These are phyloP conservation scores for Chromoteleia sp. DNA, from an alignment of 2,888 invertebrate species.

Conservation along the genomic window DNA sequence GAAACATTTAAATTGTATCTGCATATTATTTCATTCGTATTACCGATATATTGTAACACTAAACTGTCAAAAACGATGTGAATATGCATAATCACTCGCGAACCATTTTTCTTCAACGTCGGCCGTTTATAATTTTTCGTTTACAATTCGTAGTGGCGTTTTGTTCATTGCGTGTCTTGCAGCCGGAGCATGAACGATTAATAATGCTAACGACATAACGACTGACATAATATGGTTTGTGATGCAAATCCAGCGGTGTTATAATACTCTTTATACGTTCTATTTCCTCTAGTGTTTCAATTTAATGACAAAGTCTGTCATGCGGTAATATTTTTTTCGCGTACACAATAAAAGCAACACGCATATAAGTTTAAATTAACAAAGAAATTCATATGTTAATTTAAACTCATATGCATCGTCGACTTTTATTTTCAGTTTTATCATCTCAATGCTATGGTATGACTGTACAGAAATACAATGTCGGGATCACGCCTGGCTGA, in stretches of 20 bases:
- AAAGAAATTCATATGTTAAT: slow-evolving; percentile 79
- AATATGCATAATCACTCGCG: slow-evolving; percentile 34
- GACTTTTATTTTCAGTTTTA: slow-evolving; percentile 67
- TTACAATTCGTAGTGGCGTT: slow-evolving; percentile 29
- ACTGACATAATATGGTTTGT: slow-evolving; percentile 59
- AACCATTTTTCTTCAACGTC: slow-evolving; percentile 44
- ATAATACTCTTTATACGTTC: slow-evolving; percentile 59
- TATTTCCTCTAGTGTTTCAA: slow-evolving; percentile 65
- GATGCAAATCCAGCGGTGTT: slow-evolving; percentile 54
- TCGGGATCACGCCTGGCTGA: slow-evolving; percentile 79
- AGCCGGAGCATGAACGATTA: slow-evolving; percentile 49
- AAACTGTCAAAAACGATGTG: slow-evolving; percentile 4
- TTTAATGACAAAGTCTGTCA: slow-evolving; percentile 62
- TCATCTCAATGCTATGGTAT: slow-evolving; percentile 76
- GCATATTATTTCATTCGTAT: slow-evolving; percentile 88
- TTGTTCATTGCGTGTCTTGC: slow-evolving; percentile 44
- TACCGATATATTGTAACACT: not conserved
- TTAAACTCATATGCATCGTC: slow-evolving; percentile 72
- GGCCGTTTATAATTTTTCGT: slow-evolving; percentile 37
- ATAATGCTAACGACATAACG: slow-evolving; percentile 53
- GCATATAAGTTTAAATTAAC: slow-evolving; percentile 41
- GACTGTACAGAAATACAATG: slow-evolving; percentile 74
- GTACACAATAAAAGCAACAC: slow-evolving; percentile 74
- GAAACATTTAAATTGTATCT: too few species aligned
- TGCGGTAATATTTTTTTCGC: slow-evolving; percentile 54